Percentiles rank a stretch among this genome's conserved stretches.
phyloP scores from a whole-genome alignment of 2,888 invertebrate genomes.

The Charanyca ferruginea region DNA sequence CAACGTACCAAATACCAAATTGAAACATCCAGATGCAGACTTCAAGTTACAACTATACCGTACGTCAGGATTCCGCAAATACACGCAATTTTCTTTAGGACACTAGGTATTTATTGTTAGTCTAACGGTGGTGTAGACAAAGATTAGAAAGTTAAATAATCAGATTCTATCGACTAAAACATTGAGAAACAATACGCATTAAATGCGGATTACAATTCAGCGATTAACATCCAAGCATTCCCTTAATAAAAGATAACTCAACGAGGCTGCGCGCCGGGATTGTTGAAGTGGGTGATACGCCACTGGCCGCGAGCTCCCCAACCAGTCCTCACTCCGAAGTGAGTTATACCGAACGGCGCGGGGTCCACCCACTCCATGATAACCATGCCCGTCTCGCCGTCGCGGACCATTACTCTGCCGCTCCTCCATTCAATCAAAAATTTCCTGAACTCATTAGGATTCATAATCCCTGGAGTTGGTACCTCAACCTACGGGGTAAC shows the following conservation, averaged over 20 bases:
- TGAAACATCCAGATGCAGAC: constrained; percentile 70
- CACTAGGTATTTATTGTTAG: constrained; percentile 61
- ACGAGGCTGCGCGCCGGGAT: constrained; percentile 76
- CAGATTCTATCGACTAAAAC: constrained; percentile 37
- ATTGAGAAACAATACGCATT: constrained; percentile 41
- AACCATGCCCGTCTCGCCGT: constrained; percentile 86
- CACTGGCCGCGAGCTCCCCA: constrained; percentile 93
- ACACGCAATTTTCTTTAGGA: constrained; percentile 63
- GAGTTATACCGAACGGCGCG: constrained; percentile 90
- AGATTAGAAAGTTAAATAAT: constrained; percentile 57
- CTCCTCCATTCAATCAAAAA: constrained; percentile 91
- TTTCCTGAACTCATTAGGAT: constrained; percentile 89
- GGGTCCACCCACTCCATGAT: constrained; percentile 92
- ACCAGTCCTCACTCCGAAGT: constrained; percentile 92
- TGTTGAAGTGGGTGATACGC: constrained; percentile 88
- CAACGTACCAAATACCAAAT: constrained; percentile 83
- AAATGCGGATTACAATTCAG: constrained; percentile 64
- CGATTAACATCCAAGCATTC: constrained; percentile 80
- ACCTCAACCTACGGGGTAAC: constrained; percentile 88
- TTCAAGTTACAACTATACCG: constrained; percentile 45
- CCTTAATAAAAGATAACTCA: constrained; percentile 78
- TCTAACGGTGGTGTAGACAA: constrained; percentile 46
- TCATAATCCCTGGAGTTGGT: constrained; percentile 91
- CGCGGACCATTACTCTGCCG: constrained; percentile 88
- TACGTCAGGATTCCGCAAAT: constrained; percentile 52